A percentile compares a stretch with the other conserved stretches of the same genome.
These are phyloP conservation scores for Boloria euphrosyne DNA, from an alignment of 2,888 invertebrate genomes.

Conservation along the genomic window DNA sequence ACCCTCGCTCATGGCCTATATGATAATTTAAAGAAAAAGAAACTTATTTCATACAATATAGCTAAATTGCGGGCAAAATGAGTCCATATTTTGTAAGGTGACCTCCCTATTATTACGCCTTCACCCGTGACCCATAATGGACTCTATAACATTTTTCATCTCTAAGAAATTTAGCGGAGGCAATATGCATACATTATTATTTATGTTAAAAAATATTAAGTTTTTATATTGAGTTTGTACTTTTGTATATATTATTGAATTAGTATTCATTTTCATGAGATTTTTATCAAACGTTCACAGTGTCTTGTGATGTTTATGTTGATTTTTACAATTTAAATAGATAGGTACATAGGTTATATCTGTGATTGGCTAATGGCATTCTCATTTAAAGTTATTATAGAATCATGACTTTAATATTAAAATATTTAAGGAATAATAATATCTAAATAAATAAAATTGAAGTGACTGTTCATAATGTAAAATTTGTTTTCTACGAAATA, in stretches of 20 bases:
- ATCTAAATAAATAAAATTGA: too few relatives aligned
- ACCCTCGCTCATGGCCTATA: neutral
- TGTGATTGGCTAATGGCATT: too few relatives aligned
- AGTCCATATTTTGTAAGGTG: constrained; percentile 55
- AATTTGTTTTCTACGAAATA: too few relatives aligned
- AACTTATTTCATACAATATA: constrained; percentile 20
- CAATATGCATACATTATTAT: constrained; percentile 63
- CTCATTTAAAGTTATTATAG: too few relatives aligned
- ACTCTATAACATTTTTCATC: constrained; percentile 58
- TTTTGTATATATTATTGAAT: neutral
- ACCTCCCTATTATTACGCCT: constrained; percentile 54
- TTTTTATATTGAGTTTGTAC: neutral
- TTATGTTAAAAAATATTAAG: neutral
- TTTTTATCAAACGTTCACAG: too few relatives aligned
- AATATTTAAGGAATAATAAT: too few relatives aligned
- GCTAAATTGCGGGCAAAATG: constrained; percentile 32
- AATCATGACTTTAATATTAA: too few relatives aligned
- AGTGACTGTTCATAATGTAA: too few relatives aligned
- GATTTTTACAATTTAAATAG: too few relatives aligned
- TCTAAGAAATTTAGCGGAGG: constrained; percentile 51
- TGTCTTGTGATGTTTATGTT: too few relatives aligned
- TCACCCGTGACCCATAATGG: constrained; percentile 48
- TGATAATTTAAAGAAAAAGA: constrained; percentile 24
- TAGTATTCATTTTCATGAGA: neutral
- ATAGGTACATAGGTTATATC: too few relatives aligned